Percentiles rank a stretch among this genome's conserved stretches.
These are phyloP conservation scores for Sebastes steindachneri DNA, from an alignment of 2,797 vertebrate species.

Conservation along the genomic window DNA sequence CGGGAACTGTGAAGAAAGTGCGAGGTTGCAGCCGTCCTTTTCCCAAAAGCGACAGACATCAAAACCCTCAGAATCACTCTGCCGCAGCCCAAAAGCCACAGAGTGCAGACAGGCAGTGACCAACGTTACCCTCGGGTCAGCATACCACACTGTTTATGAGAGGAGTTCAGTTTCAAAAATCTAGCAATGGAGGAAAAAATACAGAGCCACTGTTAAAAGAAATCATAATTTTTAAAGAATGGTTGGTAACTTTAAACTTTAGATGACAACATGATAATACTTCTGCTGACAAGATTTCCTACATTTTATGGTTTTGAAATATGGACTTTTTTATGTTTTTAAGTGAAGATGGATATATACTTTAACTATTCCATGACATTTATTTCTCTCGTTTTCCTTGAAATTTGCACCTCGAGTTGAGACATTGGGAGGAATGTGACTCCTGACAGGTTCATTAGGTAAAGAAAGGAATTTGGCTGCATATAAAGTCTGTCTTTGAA, in stretches of 20 bases:
- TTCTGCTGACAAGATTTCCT: not conserved
- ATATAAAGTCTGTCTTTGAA: not conserved
- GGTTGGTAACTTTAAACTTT: not conserved
- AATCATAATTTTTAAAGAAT: not conserved
- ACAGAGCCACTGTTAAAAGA: not conserved
- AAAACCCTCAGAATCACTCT: conserved; percentile 5
- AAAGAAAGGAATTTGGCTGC: not conserved
- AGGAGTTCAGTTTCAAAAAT: conserved; percentile 15
- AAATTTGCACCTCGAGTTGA: not conserved
- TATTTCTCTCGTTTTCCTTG: not conserved
- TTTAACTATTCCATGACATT: not conserved
- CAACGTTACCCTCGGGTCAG: conserved; percentile 20
- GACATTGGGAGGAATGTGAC: not conserved
- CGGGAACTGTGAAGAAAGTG: conserved; percentile 20
- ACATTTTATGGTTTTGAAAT: not conserved
- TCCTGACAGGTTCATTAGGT: conserved; percentile 13
- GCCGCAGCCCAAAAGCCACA: conserved; percentile 30
- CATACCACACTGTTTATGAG: conserved; percentile 16
- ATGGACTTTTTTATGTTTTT: not conserved
- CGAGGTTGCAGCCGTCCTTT: conserved; percentile 16
- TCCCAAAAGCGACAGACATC: conserved; percentile 38
- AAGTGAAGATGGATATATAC: not conserved
- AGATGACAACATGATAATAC: conserved; percentile 25
- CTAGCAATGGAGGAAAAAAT: not conserved
- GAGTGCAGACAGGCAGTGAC: conserved; percentile 39